These are phyloP conservation scores for Megaustenia siamemsis DNA, from an alignment of 2,888 invertebrate genomes.

Conservation along the genomic window DNA sequence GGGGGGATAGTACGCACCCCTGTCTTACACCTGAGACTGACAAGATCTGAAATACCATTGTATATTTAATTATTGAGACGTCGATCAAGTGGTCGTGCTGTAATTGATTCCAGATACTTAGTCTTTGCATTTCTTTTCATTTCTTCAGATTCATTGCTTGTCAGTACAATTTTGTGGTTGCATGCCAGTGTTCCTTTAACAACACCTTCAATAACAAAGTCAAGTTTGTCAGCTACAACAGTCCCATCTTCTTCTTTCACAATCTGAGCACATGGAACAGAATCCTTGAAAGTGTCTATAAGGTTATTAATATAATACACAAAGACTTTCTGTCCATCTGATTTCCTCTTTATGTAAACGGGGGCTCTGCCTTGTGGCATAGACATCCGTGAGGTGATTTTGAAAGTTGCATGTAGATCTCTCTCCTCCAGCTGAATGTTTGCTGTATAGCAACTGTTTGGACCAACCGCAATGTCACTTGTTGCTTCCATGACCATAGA, in stretches of 20 bases:
- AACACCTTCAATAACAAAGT: constrained; percentile 43
- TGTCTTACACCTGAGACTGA: too few species aligned
- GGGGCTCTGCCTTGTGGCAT: constrained; percentile 55
- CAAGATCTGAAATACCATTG: not conserved
- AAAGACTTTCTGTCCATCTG: constrained; percentile 44
- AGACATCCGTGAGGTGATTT: constrained; percentile 51
- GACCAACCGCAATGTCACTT: constrained; percentile 57
- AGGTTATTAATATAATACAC: constrained; percentile 51
- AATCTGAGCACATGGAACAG: constrained; percentile 33
- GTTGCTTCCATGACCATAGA: constrained; percentile 57
- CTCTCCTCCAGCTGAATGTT: constrained; percentile 57
- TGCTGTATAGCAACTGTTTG: constrained; percentile 56
- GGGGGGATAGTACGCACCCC: too few species aligned
- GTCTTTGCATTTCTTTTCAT: constrained; percentile 16
- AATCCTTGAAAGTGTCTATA: constrained; percentile 1
- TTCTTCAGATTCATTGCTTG: constrained; percentile 41
- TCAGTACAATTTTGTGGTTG: constrained; percentile 46
- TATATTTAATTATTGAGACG: not conserved
- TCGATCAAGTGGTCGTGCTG: not conserved
- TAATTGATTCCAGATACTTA: constrained; percentile 2
- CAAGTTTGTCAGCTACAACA: constrained; percentile 1
- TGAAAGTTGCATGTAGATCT: constrained; percentile 53
- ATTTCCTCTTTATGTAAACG: constrained; percentile 53
- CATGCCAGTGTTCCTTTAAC: constrained; percentile 43
- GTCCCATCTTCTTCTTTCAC: not conserved